Evolutionary conservation across 1,140 invertebrate species (phyloP).

Genomic region (Drosophila navojoa): DNA sequence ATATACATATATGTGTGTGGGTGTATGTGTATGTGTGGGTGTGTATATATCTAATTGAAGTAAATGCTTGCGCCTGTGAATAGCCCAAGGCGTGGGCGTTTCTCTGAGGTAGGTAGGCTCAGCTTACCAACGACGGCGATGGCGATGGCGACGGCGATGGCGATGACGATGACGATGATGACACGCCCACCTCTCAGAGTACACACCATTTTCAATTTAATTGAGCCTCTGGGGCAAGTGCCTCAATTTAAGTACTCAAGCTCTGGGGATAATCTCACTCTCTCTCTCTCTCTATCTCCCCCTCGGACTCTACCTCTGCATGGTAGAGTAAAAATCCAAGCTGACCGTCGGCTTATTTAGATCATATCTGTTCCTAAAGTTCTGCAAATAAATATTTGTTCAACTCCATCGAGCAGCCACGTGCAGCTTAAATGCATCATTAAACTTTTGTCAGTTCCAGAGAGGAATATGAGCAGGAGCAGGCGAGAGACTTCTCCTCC

Average conservation of each 20-base stretch:
- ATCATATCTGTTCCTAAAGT: not conserved
- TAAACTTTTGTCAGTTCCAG: constrained; percentile 72
- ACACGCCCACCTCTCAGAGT: not conserved
- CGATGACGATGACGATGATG: no score
- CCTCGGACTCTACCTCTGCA: no score
- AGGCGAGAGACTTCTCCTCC: not conserved
- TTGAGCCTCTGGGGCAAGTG: constrained; percentile 35
- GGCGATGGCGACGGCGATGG: no score
- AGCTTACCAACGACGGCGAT: not conserved
- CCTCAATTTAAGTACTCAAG: not conserved
- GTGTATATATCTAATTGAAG: constrained; percentile 54
- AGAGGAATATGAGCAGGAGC: not conserved
- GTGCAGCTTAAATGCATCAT: constrained; percentile 77
- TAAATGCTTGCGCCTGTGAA: constrained; percentile 57
- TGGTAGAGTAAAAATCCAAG: not conserved
- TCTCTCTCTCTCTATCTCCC: not conserved
- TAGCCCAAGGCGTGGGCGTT: constrained; percentile 15
- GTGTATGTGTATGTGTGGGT: constrained; percentile 37
- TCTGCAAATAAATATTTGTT: constrained; percentile 13
- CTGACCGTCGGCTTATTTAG: not conserved
- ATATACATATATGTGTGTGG: no score
- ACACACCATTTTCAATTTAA: constrained; percentile 45
- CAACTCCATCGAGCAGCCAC: constrained; percentile 19
- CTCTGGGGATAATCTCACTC: no score
- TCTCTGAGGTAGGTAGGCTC: not conserved